Conservation (phyloP, 2,888 invertebrate species). For the Drosophila niveifrons region DNA sequence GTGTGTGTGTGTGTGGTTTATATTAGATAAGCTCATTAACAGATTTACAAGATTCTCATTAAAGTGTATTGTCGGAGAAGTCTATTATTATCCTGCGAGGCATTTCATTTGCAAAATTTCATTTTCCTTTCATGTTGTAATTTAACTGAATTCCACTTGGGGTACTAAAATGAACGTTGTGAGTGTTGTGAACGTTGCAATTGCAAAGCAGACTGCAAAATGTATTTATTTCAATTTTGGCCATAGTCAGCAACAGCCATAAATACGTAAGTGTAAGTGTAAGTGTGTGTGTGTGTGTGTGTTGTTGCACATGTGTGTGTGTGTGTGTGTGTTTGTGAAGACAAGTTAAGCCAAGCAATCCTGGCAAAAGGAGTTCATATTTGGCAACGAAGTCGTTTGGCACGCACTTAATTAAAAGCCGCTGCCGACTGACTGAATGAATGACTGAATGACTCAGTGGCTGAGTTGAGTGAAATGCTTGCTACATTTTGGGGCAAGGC, state of each 20-base stretch:
- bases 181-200: conserved; percentile 40
- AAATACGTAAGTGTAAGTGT: conserved; percentile 12
- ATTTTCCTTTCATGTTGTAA: conserved; percentile 40
- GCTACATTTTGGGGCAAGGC: conserved; percentile 47
- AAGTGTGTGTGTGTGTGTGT: background rate
- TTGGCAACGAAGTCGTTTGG: conserved; percentile 42
- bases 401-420: conserved; percentile 74
- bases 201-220: conserved; percentile 25
- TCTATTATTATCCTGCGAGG: conserved; percentile 32
- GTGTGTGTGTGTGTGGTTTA: too few species aligned
- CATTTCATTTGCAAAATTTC: conserved; percentile 40
- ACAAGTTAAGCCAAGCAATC: conserved; percentile 25
- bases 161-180: conserved; percentile 40
- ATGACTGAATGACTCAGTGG: conserved; percentile 18
- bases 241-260: conserved; percentile 31
- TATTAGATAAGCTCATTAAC: conserved; percentile 38
- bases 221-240: conserved; percentile 40
- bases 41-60: conserved; percentile 33
- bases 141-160: conserved; percentile 35
- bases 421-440: conserved; percentile 21
- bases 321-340: conserved; percentile 7
- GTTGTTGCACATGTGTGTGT: background rate
- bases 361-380: conserved; percentile 59
- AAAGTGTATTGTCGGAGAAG: conserved; percentile 11
- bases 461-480: conserved; percentile 22